phyloP scores from a whole-genome alignment of 2,888 invertebrate species.

The Tenthredo mesomela region DNA sequence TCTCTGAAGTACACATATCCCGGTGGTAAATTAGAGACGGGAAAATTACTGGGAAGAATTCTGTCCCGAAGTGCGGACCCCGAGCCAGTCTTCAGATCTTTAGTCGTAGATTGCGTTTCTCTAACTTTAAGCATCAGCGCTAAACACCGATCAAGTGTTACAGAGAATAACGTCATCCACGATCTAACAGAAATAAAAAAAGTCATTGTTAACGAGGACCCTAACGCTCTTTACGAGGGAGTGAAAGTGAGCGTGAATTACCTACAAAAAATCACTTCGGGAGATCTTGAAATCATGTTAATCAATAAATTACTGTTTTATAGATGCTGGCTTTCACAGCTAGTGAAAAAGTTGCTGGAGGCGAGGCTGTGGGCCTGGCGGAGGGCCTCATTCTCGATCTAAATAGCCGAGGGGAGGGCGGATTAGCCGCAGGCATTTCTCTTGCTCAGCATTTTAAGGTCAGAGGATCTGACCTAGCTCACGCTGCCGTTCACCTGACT shows the following conservation, averaged over 20 bases:
- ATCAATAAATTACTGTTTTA: slow-evolving; percentile 4
- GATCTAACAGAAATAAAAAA: slow-evolving; percentile 69
- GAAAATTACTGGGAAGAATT: slow-evolving; percentile 70
- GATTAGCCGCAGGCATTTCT: slow-evolving; percentile 69
- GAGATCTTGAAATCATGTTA: neutral
- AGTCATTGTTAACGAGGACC: slow-evolving; percentile 66
- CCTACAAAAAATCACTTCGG: neutral
- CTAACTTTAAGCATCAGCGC: slow-evolving; percentile 69
- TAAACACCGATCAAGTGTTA: slow-evolving; percentile 67
- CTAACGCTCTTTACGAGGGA: slow-evolving; percentile 66
- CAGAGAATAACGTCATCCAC: slow-evolving; percentile 68
- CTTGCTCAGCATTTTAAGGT: slow-evolving; percentile 69
- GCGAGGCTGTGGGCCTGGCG: slow-evolving; percentile 69
- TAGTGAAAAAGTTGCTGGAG: slow-evolving; percentile 68
- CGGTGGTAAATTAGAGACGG: slow-evolving; percentile 71
- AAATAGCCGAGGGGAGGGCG: slow-evolving; percentile 67
- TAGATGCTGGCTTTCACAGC: slow-evolving; percentile 66
- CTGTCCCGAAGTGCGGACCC: slow-evolving; percentile 72
- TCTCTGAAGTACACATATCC: slow-evolving; percentile 73
- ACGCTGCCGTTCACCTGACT: slow-evolving; percentile 68
- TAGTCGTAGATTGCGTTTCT: slow-evolving; percentile 70
- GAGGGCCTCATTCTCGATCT: slow-evolving; percentile 72
- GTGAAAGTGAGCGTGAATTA: slow-evolving; percentile 63
- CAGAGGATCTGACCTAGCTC: slow-evolving; percentile 70
- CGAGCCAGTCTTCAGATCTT: slow-evolving; percentile 65